Base-by-base conservation (phyloP, 1,140 invertebrate genomes). In the Schlechtendalia chinensis region DNA sequence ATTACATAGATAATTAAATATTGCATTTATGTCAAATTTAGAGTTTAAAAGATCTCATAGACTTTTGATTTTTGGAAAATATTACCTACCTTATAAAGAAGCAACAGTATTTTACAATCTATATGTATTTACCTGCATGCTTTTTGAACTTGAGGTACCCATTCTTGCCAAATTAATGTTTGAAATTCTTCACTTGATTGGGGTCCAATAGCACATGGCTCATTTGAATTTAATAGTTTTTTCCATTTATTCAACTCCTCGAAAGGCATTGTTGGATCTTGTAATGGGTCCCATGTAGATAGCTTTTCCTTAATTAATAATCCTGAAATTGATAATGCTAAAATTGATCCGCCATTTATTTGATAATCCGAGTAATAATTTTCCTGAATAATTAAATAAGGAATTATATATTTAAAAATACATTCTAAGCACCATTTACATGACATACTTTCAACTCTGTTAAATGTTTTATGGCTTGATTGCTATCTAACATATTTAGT, bases 81-180 rank as follows among this genome's bases (percentile, higher is more conserved):
- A 39, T 39, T 39, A 39, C 32, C 8, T 39, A 39, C 8, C 32
- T 39, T 4, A 39, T 3, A 39, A 39, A 39, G 32, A 39, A 39
- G 32, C 32, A 39, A 39, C 8, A 39, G 32, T 39, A n/a, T 39
- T 8, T 39, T 39, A 39, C 8, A 39, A 39, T 39, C 8, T 39
- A 39, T 39, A 8, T 45, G 50, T 27, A 87, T 88, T 87, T 88
- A 91, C 89, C 89, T 87, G 83, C 92, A 88, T 53, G 92, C 89
- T 81, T 87, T 88, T 83, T 94, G 88, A 79, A 96, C 87, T 80
- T 88, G 89, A 47, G 95, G 96, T 89, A 97, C 93, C 91, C 95
- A 95, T 1, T 93, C 90, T 81, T 95, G 92, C 96, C 96, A 97
- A 77, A 98, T 87, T 6, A 97, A 86, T 81, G 87, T 77, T 77